Percentiles rank a stretch among this genome's conserved stretches.
These are phyloP conservation scores for Turnix velox DNA, from an alignment of 2,113 vertebrate species.

Conservation along the genomic window DNA sequence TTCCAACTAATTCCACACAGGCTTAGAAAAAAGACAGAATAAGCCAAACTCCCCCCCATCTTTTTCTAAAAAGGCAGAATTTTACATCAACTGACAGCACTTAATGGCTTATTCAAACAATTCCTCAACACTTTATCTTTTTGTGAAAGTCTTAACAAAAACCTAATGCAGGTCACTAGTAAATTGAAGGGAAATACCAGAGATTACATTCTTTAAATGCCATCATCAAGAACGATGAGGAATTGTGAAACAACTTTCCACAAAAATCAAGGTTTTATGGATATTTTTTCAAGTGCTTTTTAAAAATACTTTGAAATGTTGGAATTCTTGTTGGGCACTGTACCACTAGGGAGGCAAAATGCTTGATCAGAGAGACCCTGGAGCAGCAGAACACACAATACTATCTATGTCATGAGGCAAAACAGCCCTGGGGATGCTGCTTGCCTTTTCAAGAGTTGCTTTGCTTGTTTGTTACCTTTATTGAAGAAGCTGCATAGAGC, in stretches of 20 bases:
- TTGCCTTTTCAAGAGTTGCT: not conserved
- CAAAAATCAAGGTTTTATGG: not conserved
- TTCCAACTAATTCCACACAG: not conserved
- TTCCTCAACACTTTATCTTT: not conserved
- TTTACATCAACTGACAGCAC: not conserved
- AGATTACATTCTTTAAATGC: not conserved
- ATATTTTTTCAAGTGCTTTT: not conserved
- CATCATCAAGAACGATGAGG: not conserved
- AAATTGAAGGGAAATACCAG: not conserved
- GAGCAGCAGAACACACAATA: not conserved
- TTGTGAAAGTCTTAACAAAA: not conserved
- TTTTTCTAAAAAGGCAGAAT: not conserved
- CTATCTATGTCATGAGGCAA: not conserved
- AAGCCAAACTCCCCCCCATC: not conserved
- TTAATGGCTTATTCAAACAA: not conserved
- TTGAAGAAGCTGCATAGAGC: slow-evolving; percentile 89
- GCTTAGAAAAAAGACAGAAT: not conserved
- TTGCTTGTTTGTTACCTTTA: slow-evolving; percentile 81
- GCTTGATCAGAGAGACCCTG: not conserved
- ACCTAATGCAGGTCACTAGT: not conserved
- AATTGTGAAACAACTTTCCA: not conserved
- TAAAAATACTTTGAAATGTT: not conserved
- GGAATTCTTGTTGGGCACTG: not conserved
- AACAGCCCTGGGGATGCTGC: not conserved
- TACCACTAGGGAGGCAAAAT: not conserved